phyloP scores from a whole-genome alignment of 2,888 invertebrate species.

The Lycocerus yunnanus region DNA sequence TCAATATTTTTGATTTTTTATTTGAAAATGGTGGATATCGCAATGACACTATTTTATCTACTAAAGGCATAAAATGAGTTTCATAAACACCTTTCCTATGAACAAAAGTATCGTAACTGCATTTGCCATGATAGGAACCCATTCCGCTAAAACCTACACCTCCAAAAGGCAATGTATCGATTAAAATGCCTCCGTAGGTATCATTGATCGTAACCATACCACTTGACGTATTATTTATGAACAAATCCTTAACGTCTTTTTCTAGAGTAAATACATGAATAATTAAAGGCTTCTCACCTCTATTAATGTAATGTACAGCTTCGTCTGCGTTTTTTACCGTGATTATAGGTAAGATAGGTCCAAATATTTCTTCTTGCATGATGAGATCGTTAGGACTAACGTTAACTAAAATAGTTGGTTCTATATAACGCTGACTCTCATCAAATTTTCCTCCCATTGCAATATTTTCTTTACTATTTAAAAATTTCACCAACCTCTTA shows the following conservation, averaged over 20 bases:
- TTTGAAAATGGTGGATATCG: slow-evolving; percentile 81
- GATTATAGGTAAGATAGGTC: slow-evolving; percentile 92
- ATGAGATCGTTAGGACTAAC: slow-evolving; percentile 75
- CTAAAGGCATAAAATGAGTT: slow-evolving; percentile 69
- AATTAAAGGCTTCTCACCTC: slow-evolving; percentile 87
- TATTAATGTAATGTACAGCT: slow-evolving; percentile 89
- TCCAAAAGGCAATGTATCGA: slow-evolving; percentile 94
- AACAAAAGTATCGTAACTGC: slow-evolving; percentile 89
- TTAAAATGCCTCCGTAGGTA: slow-evolving; percentile 80
- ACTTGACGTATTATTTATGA: slow-evolving; percentile 75
- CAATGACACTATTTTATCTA: slow-evolving; percentile 69
- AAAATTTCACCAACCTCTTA: slow-evolving; percentile 67
- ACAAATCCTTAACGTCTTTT: slow-evolving; percentile 61
- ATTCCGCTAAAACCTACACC: slow-evolving; percentile 96
- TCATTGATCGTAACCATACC: slow-evolving; percentile 88
- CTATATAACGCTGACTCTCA: slow-evolving; percentile 75
- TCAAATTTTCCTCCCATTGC: slow-evolving; percentile 82
- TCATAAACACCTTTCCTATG: slow-evolving; percentile 85
- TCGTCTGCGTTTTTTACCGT: slow-evolving; percentile 82
- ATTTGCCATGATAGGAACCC: slow-evolving; percentile 91
- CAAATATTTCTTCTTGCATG: slow-evolving; percentile 96
- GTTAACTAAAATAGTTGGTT: slow-evolving; percentile 82
- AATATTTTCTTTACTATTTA: slow-evolving; percentile 73
- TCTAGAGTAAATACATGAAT: slow-evolving; percentile 84
- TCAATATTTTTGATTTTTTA: not conserved